Evolutionary conservation across 2,113 vertebrate species (phyloP).

Genomic region (Heliornis fulica): DNA sequence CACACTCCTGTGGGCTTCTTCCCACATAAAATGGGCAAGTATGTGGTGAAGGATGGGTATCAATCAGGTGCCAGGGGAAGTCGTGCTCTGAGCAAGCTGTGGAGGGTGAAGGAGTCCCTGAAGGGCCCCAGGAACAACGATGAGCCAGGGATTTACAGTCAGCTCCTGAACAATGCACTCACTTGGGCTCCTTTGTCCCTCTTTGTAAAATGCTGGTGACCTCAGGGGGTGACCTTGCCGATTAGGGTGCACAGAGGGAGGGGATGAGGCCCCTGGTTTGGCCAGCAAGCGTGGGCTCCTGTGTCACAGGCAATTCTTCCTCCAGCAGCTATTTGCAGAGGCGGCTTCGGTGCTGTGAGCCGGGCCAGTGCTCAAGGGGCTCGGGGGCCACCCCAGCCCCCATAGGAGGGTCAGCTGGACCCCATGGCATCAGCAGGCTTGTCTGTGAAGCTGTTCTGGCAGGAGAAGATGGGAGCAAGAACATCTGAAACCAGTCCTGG

Average conservation of each 20-base stretch:
- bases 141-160: neutral
- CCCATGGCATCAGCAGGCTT: neutral
- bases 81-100: no score
- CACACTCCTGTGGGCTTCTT: neutral
- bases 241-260: neutral
- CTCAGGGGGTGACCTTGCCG: neutral
- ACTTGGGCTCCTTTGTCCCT: neutral
- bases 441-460: neutral
- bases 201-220: neutral
- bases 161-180: neutral
- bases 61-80: no score
- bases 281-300: neutral
- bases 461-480: neutral
- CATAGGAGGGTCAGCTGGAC: neutral
- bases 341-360: neutral
- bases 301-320: accelerated
- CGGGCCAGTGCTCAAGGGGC: accelerated
- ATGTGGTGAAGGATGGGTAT: no score
- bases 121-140: neutral
- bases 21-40: neutral
- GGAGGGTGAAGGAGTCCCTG: neutral
- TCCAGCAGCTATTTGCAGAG: neutral
- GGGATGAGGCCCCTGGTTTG: neutral
- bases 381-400: neutral
- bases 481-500: neutral